phyloP scores from a whole-genome alignment of 2,113 vertebrate species.

The Phrynocephalus versicolor region DNA sequence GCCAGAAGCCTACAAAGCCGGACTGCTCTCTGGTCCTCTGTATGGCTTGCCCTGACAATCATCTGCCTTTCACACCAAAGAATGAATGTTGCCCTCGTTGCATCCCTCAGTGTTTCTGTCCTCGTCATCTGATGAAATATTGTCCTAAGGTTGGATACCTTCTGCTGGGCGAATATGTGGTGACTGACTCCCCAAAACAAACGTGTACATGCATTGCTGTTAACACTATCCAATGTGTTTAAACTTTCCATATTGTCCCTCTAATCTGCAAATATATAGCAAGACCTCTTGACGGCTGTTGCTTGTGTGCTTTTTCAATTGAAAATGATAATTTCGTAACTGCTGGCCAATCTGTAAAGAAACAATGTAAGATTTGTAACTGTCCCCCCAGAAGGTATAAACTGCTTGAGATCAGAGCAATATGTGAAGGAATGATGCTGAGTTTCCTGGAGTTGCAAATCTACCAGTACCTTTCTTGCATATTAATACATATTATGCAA shows the following conservation, averaged over 20 bases:
- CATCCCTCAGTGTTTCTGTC: neutral
- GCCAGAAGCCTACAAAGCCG: neutral
- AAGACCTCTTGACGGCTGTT: conserved; percentile 46
- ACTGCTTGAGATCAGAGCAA: neutral
- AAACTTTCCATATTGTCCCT: neutral
- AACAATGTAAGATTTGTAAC: rapidly evolving
- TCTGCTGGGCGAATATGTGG: conserved; percentile 45
- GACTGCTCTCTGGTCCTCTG: neutral
- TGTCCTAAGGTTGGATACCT: conserved; percentile 1
- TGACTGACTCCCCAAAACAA: conserved; percentile 55
- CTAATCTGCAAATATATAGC: conserved; percentile 38
- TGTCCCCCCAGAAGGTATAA: conserved; percentile 12
- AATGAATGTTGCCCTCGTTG: conserved; percentile 23
- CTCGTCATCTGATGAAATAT: conserved; percentile 34
- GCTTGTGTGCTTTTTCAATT: conserved; percentile 30
- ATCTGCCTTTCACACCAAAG: rapidly evolving
- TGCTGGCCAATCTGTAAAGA: rapidly evolving
- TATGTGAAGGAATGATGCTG: neutral
- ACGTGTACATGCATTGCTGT: conserved; percentile 37
- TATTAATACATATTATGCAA: neutral
- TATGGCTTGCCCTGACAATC: neutral
- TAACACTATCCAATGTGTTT: neutral
- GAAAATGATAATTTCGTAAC: conserved; percentile 3
- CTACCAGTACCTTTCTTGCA: neutral
- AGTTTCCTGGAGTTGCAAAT: neutral